Conservation (phyloP, 2,797 vertebrate genomes). For the Columba guinea region DNA sequence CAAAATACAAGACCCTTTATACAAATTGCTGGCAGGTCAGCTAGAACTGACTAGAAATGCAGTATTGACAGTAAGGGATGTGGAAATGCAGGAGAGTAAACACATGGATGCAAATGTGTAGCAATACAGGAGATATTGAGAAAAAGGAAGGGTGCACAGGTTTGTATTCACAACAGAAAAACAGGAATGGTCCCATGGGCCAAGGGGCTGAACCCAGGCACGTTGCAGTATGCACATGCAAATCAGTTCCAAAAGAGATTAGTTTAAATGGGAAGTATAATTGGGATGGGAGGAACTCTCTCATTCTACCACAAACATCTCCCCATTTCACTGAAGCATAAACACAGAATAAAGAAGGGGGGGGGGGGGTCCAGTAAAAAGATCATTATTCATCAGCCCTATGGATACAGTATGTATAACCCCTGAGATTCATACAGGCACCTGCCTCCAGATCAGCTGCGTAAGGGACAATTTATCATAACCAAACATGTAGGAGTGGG, state of each 20-base stretch:
- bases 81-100: background rate
- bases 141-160: background rate
- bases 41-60: background rate
- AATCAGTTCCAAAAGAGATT: constrained; percentile 55
- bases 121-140: background rate
- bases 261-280: constrained; percentile 59
- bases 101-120: background rate
- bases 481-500: constrained; percentile 60
- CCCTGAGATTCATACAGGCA: constrained; percentile 69
- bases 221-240: background rate
- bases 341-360: constrained; percentile 49
- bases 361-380: constrained; percentile 17
- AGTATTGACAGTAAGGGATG: background rate
- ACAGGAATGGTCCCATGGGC: background rate
- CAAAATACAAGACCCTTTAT: background rate
- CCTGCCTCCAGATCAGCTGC: constrained; percentile 64
- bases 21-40: background rate
- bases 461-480: constrained; percentile 73
- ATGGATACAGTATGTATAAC: constrained; percentile 56
- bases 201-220: background rate
- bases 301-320: constrained; percentile 59
- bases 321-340: constrained; percentile 56
- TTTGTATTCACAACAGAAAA: background rate
- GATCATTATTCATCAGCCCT: constrained; percentile 62
- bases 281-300: constrained; percentile 54